Evolutionary conservation across 2,113 vertebrate species (phyloP), one percentile per base, ranked within the genome.

Genomic region (Sphaerodactylus townsendi): DNA sequence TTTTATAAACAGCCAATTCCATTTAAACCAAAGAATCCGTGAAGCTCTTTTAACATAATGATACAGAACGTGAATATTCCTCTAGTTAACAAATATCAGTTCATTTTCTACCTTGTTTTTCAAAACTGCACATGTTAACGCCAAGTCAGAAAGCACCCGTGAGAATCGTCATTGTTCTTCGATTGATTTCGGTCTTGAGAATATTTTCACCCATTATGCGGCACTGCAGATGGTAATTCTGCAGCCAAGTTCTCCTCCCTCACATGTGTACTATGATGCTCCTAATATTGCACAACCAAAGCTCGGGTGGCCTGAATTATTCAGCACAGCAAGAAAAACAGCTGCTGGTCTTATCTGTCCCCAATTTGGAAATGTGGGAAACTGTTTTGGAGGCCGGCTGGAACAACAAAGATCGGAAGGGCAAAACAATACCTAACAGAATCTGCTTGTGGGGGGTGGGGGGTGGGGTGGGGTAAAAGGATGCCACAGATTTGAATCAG

Each of bases 241-340:
- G 50, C 23, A 30, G 81, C 79, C 62, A 35, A 59, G 15, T 9
- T 72, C 74, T 53, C 48, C 77, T 79, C 41, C 65, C 78, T 41
- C 68, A 0, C 44, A 28, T 39, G 48, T 77, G 79, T 88, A 87
- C n/a, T 83, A 72, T 65, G 46, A 88, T 82, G 69, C 62, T 82
- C 87, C 73, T 30, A 73, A 50, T 79, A 84, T 41, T 70, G 72
- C 77, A 83, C 48, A 84, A 72, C 83, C 68, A 72, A 86, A 82
- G 84, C 37, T 70, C 70, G 90, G 59, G 64, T 82, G 53, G 23
- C 84, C 87, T 92, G 88, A 94, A 94, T 96, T 93, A 95, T 93
- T 95, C 93, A 94, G 86, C 88, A n/a, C 70, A 70, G 81, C 85
- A 86, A 83, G 84, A 88, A 77, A 88, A 93, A 85, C 94, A 95